Base-by-base conservation (phyloP, 2,113 vertebrate genomes). In the Cyprinus carpio region DNA sequence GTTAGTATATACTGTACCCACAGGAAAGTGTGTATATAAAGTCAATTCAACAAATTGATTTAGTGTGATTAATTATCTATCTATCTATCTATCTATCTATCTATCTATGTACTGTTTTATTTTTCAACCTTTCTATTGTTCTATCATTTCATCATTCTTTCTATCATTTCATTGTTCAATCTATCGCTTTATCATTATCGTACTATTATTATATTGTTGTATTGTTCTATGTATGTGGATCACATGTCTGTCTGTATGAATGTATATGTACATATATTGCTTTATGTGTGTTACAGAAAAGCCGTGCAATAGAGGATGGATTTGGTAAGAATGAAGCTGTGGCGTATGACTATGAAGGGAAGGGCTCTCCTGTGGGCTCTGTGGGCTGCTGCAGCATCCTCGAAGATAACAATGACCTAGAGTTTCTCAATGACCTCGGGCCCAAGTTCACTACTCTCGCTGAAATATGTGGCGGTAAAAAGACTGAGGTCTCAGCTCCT, bases 401-500 rank as follows among this genome's bases (percentile, higher is more conserved):
- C 43, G 95, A 94, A 80, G 92, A 94, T 67, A 94, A 95, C 29
- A 89, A 92, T 31, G 96, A 97, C 13, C 94, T 97, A 58, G 94
- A 90, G 0, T 96, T 93, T 87, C 94, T 97, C 81, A 94, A 97
- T 77, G 94, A 96, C 25, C 87, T 97, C 81, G 96, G 95, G 75
- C 95, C 95, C 67, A 97, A 97, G 93, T 98, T 97, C 89, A 96
- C 93, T 89, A 97, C 96, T 49, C 90, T 98, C 7, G 97, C 98
- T 23, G 95, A 97, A 83, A 94, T 99, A 84, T 99, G 97, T 79
- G 90, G 95, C 65, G 94, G 95, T 74, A 92, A 94, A 83, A 94
- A 92, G 88, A 91, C 27, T 16, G 89, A 89, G 15, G 58, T 87
- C n/a, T 75, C 51, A 7, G n/a, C 20, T 23, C 49, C 49, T 51